Evolutionary conservation across 2,888 invertebrate species (phyloP).

Genomic region (Phragmatobia fuliginosa): DNA sequence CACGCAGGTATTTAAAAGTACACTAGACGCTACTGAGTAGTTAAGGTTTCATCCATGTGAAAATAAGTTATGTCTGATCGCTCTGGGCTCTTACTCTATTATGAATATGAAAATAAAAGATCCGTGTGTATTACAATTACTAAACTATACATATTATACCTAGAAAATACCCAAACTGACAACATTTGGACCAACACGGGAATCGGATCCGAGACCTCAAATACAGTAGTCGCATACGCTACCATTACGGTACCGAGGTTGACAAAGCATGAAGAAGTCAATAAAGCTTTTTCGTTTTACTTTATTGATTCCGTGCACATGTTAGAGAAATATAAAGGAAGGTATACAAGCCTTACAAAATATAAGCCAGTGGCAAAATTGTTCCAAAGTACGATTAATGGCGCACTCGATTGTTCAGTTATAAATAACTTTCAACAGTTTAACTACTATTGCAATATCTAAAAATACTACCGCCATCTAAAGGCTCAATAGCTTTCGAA

Average conservation of each 20-base stretch:
- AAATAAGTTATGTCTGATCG: too few species aligned
- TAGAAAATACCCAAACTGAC: too few species aligned
- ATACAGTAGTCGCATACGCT: too few species aligned
- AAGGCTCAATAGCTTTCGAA: conserved; percentile 25
- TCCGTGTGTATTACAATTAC: too few species aligned
- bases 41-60: too few species aligned
- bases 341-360: conserved; percentile 35
- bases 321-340: background rate
- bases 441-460: conserved; percentile 43
- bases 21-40: too few species aligned
- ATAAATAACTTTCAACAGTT: conserved; percentile 51
- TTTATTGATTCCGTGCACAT: background rate
- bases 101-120: conserved; percentile 5
- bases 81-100: too few species aligned
- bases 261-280: background rate
- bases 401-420: conserved; percentile 46
- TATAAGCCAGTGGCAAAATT: conserved; percentile 40
- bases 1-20: too few species aligned
- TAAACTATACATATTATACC: too few species aligned
- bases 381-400: conserved; percentile 40
- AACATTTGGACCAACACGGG: too few species aligned
- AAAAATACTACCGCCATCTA: conserved; percentile 44
- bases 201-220: too few species aligned
- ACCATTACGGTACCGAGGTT: too few species aligned
- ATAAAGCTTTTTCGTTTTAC: background rate